A percentile compares a stretch with the other conserved stretches of the same genome.
Evolutionary conservation across 2,113 vertebrate genomes (phyloP).

Genomic region (Esox niger): DNA sequence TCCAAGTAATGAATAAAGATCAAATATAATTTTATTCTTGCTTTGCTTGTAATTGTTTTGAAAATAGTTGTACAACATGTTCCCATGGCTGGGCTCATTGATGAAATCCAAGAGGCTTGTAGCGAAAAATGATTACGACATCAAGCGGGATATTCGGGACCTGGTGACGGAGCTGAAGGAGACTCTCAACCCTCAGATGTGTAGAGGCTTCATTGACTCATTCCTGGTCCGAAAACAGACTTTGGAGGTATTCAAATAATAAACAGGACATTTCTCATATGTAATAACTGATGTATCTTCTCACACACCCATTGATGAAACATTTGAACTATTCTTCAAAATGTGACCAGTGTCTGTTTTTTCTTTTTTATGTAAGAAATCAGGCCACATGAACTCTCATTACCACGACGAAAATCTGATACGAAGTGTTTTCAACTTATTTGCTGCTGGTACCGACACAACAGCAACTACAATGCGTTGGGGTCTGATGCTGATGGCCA

Average conservation of each 20-base stretch:
- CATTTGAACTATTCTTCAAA: too few relatives aligned
- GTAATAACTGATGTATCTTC: too few relatives aligned
- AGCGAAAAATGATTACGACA: neutral
- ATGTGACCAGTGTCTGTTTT: too few relatives aligned
- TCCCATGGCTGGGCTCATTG: neutral
- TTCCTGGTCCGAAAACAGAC: conserved; percentile 14
- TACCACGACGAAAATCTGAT: conserved; percentile 40
- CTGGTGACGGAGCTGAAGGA: neutral
- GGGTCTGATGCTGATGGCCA: conserved; percentile 52
- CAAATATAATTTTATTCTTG: neutral
- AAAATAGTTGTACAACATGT: conserved; percentile 9
- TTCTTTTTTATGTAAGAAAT: conserved; percentile 5
- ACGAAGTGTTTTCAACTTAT: conserved; percentile 41
- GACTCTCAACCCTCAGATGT: conserved; percentile 11
- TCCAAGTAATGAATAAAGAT: too few relatives aligned
- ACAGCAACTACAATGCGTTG: conserved; percentile 49
- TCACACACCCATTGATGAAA: too few relatives aligned
- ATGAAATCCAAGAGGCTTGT: neutral
- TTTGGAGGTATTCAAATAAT: neutral
- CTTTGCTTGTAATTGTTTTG: neutral
- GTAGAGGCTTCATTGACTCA: conserved; percentile 20
- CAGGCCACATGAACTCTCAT: neutral
- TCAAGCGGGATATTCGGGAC: neutral
- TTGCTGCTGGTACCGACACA: conserved; percentile 47
- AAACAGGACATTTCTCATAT: too few relatives aligned